Conservation (phyloP, 2,797 vertebrate species). For the Rhynchotus rufescens region DNA sequence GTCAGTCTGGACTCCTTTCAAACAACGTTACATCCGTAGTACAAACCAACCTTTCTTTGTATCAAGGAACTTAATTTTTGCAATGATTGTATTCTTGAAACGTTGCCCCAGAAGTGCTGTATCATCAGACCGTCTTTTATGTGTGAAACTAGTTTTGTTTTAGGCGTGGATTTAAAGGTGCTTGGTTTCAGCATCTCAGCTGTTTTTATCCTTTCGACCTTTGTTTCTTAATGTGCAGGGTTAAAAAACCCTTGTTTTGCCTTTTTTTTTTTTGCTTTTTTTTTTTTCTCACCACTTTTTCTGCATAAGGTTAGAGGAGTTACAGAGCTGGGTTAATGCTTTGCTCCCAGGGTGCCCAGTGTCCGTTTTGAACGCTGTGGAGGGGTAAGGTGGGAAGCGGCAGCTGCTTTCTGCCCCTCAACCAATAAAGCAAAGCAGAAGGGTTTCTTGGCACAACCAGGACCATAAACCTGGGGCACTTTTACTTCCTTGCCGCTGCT, state of each 20-base stretch:
- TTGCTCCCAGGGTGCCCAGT: not conserved
- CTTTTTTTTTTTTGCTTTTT: not conserved
- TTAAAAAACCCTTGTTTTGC: not conserved
- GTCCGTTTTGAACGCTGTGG: not conserved
- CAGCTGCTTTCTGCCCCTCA: not conserved
- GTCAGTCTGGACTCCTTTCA: not conserved
- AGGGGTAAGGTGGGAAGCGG: not conserved
- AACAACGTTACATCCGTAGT: constrained; percentile 28
- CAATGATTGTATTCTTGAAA: constrained; percentile 23
- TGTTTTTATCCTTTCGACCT: not conserved
- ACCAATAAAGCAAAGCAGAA: not conserved
- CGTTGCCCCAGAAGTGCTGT: constrained; percentile 42
- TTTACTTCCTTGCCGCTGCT: not conserved
- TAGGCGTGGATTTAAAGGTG: not conserved
- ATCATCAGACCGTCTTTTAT: not conserved
- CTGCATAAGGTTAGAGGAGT: not conserved
- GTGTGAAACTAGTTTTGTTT: constrained; percentile 2
- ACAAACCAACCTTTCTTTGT: constrained; percentile 56
- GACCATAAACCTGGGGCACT: not conserved
- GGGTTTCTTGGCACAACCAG: not conserved
- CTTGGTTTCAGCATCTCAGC: not conserved
- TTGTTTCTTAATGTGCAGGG: not conserved
- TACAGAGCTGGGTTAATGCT: not conserved
- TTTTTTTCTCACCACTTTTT: not conserved
- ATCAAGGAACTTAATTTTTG: constrained; percentile 57